Percentiles rank a stretch among this genome's conserved stretches.
Conservation (phyloP, 2,113 vertebrate species). For the Oreochromis aureus region DNA sequence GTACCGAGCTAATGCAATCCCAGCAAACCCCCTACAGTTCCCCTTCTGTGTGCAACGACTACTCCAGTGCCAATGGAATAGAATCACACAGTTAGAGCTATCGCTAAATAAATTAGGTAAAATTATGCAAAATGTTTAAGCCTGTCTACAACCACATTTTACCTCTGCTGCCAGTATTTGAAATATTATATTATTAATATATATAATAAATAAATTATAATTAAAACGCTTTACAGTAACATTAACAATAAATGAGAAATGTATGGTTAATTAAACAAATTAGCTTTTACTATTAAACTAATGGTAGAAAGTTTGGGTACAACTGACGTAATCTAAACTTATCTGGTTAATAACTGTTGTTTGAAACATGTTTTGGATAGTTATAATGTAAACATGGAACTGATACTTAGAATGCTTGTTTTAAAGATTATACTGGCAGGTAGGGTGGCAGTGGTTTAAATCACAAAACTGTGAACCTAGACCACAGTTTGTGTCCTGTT, state of each 20-base stretch:
- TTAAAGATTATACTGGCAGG: neutral
- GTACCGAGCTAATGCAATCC: conserved; percentile 69
- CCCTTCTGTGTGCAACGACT: conserved; percentile 51
- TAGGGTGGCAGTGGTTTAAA: neutral
- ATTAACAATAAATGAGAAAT: neutral
- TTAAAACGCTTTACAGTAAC: neutral
- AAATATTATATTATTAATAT: neutral
- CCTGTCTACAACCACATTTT: neutral
- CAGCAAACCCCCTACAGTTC: conserved; percentile 73
- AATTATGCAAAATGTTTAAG: neutral
- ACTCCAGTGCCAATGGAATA: neutral
- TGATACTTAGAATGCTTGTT: neutral
- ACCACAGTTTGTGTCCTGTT: neutral
- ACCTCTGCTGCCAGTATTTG: neutral
- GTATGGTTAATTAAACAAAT: neutral
- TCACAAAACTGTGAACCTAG: neutral
- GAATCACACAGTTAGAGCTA: neutral
- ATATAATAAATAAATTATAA: neutral
- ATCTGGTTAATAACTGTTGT: neutral
- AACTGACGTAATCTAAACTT: neutral
- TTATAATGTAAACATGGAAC: neutral
- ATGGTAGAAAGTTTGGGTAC: neutral
- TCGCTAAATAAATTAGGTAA: neutral
- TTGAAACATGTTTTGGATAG: neutral
- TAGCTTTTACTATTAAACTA: neutral